Evolutionary conservation across 2,888 invertebrate genomes (phyloP), one percentile per base, ranked within the genome.

Genomic region (Caenorhabditis parvicauda): DNA sequence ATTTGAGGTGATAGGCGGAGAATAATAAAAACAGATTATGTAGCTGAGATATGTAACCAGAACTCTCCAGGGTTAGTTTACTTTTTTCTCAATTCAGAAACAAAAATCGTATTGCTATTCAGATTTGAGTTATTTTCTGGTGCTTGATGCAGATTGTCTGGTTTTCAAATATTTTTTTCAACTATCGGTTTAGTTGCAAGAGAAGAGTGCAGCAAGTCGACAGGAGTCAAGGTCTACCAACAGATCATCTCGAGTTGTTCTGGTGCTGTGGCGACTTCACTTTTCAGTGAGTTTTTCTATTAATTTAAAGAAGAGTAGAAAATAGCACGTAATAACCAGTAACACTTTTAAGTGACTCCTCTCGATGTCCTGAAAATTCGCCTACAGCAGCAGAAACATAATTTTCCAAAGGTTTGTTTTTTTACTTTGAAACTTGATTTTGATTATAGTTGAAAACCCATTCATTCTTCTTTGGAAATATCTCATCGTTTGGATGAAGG

Each of bases 331-430:
- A 32, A 32, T 37, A 14, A 7, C 17, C 7, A 2, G 25, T 7
- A n/a, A 51, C 50, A 41, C 47, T n/a, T 64, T 66, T 42, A 54
- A 76, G 79, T 79, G 85, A 99, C 98, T 0, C 98, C 98, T 0
- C 84, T 99, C 70, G 98, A 99, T 85, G 98, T 98, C n/a, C 90
- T 99, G 0, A 99, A 99, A 86, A 93, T 95, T 64, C 87, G 98
- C 46, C 85, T 99, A 38, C 98, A 98, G 84, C 88, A 91, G 2
- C 96, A 98, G 82, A 90, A 91, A 79, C 91, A 91, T 76, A 88
- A 89, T 0, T 82, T 89, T 72, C 83, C 88, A 4, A 88, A 88
- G 7, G 82, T 93, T 24, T 48, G 14, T 50, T 21, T n/a, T n/a
- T 3, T 21, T 17, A n/a, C n/a, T n/a, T n/a, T n/a, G n/a, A n/a